phyloP scores from a whole-genome alignment of 2,888 invertebrate species.

The Pyralis farinalis region DNA sequence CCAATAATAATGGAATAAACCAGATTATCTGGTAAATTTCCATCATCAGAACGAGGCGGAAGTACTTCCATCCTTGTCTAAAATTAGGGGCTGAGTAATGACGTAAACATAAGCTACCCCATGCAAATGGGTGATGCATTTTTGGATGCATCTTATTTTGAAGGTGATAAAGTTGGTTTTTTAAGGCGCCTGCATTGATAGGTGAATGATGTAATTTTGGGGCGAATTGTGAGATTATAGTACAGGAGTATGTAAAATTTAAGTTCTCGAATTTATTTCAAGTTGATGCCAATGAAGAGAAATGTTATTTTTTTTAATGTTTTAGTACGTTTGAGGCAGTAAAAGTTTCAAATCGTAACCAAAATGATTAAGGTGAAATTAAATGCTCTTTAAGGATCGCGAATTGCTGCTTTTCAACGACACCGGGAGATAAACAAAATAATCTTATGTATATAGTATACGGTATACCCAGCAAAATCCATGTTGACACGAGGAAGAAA shows the following conservation, averaged over 20 bases:
- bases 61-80: conserved; percentile 26
- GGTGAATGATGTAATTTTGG: conserved; percentile 36
- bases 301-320: too few species aligned
- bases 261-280: too few species aligned
- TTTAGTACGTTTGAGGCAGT: too few species aligned
- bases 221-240: conserved; percentile 31
- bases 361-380: too few species aligned
- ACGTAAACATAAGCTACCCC: conserved; percentile 61
- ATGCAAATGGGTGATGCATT: conserved; percentile 25
- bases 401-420: too few species aligned
- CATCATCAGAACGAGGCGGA: conserved; percentile 27
- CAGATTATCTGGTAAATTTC: conserved; percentile 31
- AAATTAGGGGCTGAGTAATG: conserved; percentile 62
- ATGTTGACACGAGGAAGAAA: too few species aligned
- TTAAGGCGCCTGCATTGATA: conserved; percentile 16
- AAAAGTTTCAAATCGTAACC: too few species aligned
- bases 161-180: conserved; percentile 25
- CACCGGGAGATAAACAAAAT: too few species aligned
- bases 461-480: too few species aligned
- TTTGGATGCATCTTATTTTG: conserved; percentile 21
- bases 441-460: too few species aligned
- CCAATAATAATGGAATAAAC: conserved; percentile 46
- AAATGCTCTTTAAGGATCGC: too few species aligned
- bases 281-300: too few species aligned
- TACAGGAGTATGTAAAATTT: conserved; percentile 23